Percentiles rank a stretch among this genome's conserved stretches.
Conservation (phyloP, 2,888 invertebrate genomes). For the Malthinus seriepunctatus region DNA sequence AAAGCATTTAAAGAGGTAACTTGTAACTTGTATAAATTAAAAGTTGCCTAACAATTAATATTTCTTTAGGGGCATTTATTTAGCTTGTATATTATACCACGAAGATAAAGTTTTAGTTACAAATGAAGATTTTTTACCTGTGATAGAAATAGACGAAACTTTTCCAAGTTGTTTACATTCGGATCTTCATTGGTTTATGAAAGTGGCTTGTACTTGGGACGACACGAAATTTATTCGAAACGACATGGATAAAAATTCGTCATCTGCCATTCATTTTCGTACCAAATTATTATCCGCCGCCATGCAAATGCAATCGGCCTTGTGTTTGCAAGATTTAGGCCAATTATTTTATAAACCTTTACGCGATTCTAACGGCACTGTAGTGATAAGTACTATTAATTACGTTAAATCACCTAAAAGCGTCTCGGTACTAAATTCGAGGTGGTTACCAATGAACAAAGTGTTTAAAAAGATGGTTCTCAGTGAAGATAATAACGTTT, state of each 20-base stretch:
- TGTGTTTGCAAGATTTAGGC: conserved; percentile 92
- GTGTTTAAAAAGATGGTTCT: conserved; percentile 74
- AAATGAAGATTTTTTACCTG: conserved; percentile 95
- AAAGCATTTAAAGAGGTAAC: conserved; percentile 82
- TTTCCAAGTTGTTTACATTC: conserved; percentile 89
- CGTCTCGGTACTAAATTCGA: conserved; percentile 86
- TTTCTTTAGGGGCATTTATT: conserved; percentile 79
- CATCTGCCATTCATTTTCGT: conserved; percentile 89
- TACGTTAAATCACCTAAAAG: conserved; percentile 79
- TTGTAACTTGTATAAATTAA: not conserved
- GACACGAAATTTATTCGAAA: conserved; percentile 89
- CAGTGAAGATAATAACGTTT: conserved; percentile 75
- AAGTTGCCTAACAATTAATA: not conserved
- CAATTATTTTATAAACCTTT: conserved; percentile 92
- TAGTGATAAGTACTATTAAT: conserved; percentile 88
- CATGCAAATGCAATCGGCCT: conserved; percentile 87
- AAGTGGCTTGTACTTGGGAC: conserved; percentile 95
- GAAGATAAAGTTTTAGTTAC: conserved; percentile 96
- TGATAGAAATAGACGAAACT: conserved; percentile 95
- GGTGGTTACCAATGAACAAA: conserved; percentile 90
- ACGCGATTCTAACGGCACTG: conserved; percentile 85
- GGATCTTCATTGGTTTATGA: conserved; percentile 98
- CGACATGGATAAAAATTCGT: conserved; percentile 93
- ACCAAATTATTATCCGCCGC: conserved; percentile 91
- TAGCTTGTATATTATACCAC: conserved; percentile 91